Conservation (phyloP, 2,113 vertebrate species). For the Heteronetta atricapilla region DNA sequence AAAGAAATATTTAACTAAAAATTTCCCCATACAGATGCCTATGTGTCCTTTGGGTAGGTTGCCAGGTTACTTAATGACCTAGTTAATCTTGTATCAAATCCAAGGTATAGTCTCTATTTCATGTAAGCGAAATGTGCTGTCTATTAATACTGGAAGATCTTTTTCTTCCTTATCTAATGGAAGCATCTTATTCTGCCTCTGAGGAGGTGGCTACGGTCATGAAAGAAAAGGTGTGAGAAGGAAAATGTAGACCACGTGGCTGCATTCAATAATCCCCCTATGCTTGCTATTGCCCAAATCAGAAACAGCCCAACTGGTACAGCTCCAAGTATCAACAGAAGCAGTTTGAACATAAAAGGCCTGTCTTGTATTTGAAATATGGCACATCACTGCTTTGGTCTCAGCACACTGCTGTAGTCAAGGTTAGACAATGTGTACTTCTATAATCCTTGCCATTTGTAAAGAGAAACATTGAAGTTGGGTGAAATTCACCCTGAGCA, state of each 20-base stretch:
- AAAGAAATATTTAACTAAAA: constrained; percentile 20
- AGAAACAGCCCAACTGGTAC: not conserved
- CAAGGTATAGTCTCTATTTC: not conserved
- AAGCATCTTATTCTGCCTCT: not conserved
- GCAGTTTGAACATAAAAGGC: constrained; percentile 1
- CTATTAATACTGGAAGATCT: not conserved
- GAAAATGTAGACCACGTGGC: not conserved
- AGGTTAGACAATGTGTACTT: not conserved
- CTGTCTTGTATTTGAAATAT: not conserved
- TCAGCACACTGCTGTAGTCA: not conserved
- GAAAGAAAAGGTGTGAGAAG: not conserved
- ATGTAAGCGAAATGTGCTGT: not conserved
- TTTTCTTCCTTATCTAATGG: not conserved
- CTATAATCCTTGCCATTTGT: not conserved
- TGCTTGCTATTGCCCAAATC: not conserved
- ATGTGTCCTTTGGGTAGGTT: not conserved
- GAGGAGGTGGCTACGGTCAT: not conserved
- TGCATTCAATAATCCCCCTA: not conserved
- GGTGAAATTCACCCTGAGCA: not conserved
- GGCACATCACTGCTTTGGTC: not conserved
- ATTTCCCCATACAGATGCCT: not conserved
- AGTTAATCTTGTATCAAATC: not conserved
- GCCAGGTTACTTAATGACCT: constrained; percentile 13
- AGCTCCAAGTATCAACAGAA: not conserved
- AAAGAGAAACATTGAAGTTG: not conserved